Evolutionary conservation across 30 jellyfish, hydroid and myxozoan species (phyloP), one percentile per base, ranked within the genome.

Genomic region (Hydractinia echinata): DNA sequence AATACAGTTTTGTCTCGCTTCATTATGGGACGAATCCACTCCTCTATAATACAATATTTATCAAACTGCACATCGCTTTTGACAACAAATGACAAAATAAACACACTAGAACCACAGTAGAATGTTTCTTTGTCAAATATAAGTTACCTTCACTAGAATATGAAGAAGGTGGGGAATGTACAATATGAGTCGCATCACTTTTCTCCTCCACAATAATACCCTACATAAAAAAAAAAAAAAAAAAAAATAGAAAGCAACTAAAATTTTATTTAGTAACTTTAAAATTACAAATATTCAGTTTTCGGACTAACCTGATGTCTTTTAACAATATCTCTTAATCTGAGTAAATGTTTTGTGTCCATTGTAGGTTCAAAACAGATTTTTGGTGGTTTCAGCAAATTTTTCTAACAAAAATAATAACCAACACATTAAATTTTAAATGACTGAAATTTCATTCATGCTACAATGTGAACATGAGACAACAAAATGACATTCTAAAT

Each of bases 11-110:
- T 87, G 51, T 87, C 98, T 51, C 61, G 79, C 71, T 77, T 82
- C 6, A 70, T 50, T 54, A 91, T 74, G 9, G 98, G 98, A 8
- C 98, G 94, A 4, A 91, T 64, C 98, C 98, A 91, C 55, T 91
- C 98, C 72, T 91, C 98, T 91, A 85, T 60, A 76, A 50, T 14
- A 76, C 10, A 48, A 54, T n/a, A 49, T 19, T 10, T 4, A 7
- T 7, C n/a, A 72, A 10, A 72, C 18, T 7, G 11, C 60, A 1
- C 15, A 10, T 68, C 0, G 79, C 2, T 68, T 11, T 68, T 68
- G 21, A 68, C 13, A 68, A 68, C n/a, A 60, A 60, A 30, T 30
- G 44, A 30, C 44, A 30, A 30, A 30, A 30, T 30, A 1, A 30
- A 30, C 44, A 30, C 44, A 30, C 44, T 30, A 30, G 44, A 30